Base-by-base conservation (phyloP, 2,113 vertebrate species). In the Ictidomys tridecemlineatus region DNA sequence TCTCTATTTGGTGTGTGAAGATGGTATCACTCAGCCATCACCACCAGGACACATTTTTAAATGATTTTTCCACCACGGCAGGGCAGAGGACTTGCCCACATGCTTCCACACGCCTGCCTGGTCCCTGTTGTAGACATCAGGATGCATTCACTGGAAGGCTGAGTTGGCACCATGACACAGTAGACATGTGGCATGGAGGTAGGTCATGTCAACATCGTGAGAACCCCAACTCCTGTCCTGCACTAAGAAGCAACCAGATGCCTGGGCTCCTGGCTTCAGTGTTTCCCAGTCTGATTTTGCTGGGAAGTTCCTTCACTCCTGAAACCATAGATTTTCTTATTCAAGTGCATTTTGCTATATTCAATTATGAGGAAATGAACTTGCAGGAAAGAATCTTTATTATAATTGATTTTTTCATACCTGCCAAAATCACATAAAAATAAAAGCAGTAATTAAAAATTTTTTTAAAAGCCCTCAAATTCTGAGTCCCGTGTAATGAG, bases 321-420 rank as follows among this genome's bases (percentile, higher is more conserved):
- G 18, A 78, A 69, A n/a, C 39, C 53, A 67, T 8, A 63, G 42
- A 42, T 51, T 83, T 89, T 88, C 79, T 88, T 91, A 1, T 73
- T 53, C 22, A 95, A 97, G 51, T 13, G 39, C 51, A 88, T 98
- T 96, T 97, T 53, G 94, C 87, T 17, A 63, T 95, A 28, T 61
- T 58, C 16, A 97, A 42, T 63, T 45, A 95, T 18, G n/a, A 85
- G 89, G 39, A 95, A 76, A n/a, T 91, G 91, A 65, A 1, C 13
- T 97, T 94, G 97, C 56, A 78, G 22, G 92, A 83, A 48, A 95
- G 87, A 42, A 20, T 45, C 14, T 96, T 85, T 79, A 0, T 30
- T 37, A 77, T 69, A 51, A 53, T 20, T 95, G 78, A 80, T 92
- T 89, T 8, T 20, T 20, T 93, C 61, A 94, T 39, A 91, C 34